phyloP scores from a whole-genome alignment of 2,113 vertebrate genomes.

The Drymodes brunneopygia region DNA sequence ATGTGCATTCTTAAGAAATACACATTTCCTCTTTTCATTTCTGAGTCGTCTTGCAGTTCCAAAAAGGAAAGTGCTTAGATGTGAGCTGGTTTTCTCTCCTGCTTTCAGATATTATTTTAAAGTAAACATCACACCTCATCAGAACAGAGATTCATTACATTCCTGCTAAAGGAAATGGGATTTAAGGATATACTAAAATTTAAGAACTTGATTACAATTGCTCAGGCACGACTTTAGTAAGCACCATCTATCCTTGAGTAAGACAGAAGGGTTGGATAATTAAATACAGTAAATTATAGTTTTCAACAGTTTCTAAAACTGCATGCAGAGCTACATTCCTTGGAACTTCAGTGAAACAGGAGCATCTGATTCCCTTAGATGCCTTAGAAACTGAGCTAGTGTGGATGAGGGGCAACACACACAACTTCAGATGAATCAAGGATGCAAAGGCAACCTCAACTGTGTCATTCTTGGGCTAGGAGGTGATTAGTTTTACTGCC shows the following conservation, averaged over 20 bases:
- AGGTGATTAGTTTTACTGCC: slow-evolving; percentile 3
- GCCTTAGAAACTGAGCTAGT: not conserved
- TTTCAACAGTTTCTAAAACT: not conserved
- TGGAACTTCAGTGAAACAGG: not conserved
- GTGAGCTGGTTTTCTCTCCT: not conserved
- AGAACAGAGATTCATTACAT: not conserved
- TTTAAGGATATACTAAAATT: not conserved
- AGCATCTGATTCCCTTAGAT: not conserved
- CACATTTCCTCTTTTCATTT: not conserved
- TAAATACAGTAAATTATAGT: not conserved
- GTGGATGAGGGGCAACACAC: not conserved
- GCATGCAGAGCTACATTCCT: not conserved
- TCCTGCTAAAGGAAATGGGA: not conserved
- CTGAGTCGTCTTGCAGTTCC: not conserved
- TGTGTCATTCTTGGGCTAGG: not conserved
- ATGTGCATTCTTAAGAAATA: not conserved
- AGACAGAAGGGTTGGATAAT: not conserved
- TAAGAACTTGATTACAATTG: slow-evolving; percentile 11
- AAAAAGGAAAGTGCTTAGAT: not conserved
- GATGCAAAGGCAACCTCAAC: not conserved
- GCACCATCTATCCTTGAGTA: not conserved
- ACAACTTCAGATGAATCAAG: not conserved
- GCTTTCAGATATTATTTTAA: not conserved
- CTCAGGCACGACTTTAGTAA: not conserved
- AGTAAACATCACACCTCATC: not conserved